These are phyloP conservation scores for Amphipoea oculea DNA, from an alignment of 2,888 invertebrate genomes.

Conservation along the genomic window DNA sequence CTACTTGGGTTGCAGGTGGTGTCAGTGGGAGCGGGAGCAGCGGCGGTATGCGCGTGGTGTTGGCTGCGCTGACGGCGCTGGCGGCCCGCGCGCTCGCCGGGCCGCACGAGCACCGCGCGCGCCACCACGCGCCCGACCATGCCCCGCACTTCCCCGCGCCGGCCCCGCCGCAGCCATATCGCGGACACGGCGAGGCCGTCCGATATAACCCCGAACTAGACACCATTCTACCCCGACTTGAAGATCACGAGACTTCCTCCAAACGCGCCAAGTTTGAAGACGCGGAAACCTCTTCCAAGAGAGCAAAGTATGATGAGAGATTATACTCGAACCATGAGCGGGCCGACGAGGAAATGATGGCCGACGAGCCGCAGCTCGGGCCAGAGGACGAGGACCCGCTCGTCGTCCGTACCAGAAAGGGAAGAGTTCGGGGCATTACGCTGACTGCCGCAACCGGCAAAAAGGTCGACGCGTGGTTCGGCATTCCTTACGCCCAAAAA, in stretches of 20 bases:
- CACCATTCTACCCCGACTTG: conserved; percentile 86
- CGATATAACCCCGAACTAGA: conserved; percentile 90
- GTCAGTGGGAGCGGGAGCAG: conserved; percentile 83
- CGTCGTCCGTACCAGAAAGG: conserved; percentile 94
- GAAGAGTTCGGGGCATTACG: conserved; percentile 94
- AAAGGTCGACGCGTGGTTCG: conserved; percentile 95
- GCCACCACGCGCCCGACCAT: conserved; percentile 88
- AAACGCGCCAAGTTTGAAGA: conserved; percentile 81
- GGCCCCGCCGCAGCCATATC: conserved; percentile 86
- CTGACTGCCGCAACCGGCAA: conserved; percentile 94
- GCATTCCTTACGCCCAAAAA: conserved; percentile 95
- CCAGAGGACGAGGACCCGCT: conserved; percentile 92
- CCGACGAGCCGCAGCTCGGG: conserved; percentile 86
- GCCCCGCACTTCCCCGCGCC: conserved; percentile 82
- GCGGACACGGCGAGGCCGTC: conserved; percentile 90
- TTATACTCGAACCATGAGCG: conserved; percentile 86
- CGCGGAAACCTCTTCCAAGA: conserved; percentile 84
- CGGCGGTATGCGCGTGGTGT: conserved; percentile 89
- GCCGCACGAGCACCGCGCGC: conserved; percentile 88
- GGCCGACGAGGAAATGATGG: conserved; percentile 82
- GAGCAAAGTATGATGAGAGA: conserved; percentile 84
- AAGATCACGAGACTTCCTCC: conserved; percentile 86
- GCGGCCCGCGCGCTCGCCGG: conserved; percentile 86
- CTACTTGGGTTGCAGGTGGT: conserved; percentile 80
- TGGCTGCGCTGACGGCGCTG: conserved; percentile 88